Base-by-base conservation (phyloP, 2,113 vertebrate species). In the Bagarius yarrelli region DNA sequence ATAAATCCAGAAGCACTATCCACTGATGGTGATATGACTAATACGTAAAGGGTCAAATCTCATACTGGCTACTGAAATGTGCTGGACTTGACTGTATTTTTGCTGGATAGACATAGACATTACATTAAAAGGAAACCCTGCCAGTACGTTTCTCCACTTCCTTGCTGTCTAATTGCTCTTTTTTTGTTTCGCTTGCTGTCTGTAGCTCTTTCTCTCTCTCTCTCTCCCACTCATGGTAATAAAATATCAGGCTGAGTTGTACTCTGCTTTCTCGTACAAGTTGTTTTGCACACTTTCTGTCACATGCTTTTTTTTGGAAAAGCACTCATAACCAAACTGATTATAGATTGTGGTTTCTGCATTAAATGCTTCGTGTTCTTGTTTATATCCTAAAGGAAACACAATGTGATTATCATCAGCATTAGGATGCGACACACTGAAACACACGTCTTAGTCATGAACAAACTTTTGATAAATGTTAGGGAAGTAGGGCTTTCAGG, bases 221-320 rank as follows among this genome's bases (percentile, higher is more conserved):
- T 36, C 11, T 27, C 19, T 77, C 63, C 61, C 25, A 32, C 27
- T 50, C 14, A 55, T 69, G 50, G 47, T 12, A 11, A 57, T 44
- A 73, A 67, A 59, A 55, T 60, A 25, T 36, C 53, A 55, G 57
- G 44, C 61, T 44, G 50, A 56, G 14, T 36, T 55, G 79, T 56
- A 21, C 18, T 23, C 52, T 77, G 74, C 66, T 32, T 71, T n/a
- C 69, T 52, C 9, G 16, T 19, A 30, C 69, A 30, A 52, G 30
- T 52, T 11, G 16, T 52, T 71, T 71, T 52, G 14, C 25, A 52
- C 25, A 52, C n/a, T 30, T 5, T 30, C 40, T 71, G 69, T 52
- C 15, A 25, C 44, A 71, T 2, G 4, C 47, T 52, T 72, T 15
- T 72, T 15, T 32, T 5, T 16, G 53, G 25, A 21, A 25, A 52